These are phyloP conservation scores for Uropetala carovei DNA, from an alignment of 2,888 invertebrate genomes.

Conservation along the genomic window DNA sequence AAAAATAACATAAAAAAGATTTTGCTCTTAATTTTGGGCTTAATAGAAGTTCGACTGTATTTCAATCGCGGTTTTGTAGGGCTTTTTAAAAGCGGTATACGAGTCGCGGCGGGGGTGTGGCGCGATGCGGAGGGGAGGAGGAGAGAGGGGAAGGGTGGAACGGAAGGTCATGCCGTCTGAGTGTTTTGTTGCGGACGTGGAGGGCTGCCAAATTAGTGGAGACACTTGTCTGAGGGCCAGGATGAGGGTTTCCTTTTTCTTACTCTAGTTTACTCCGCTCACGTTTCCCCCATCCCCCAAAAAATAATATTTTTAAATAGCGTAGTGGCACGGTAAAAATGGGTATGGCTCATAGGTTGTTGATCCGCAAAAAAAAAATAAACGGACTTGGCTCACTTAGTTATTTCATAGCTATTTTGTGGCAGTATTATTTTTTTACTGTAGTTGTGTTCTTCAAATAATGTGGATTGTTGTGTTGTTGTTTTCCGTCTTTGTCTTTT, in stretches of 20 bases:
- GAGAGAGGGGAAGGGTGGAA: not conserved
- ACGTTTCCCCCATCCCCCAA: not conserved
- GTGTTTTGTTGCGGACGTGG: constrained; percentile 58
- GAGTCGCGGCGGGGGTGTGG: not conserved
- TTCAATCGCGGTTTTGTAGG: too few relatives aligned
- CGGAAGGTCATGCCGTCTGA: constrained; percentile 33
- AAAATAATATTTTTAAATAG: not conserved
- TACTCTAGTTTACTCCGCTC: not conserved
- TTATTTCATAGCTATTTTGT: too few relatives aligned
- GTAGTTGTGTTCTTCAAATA: too few relatives aligned
- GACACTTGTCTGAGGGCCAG: constrained; percentile 44
- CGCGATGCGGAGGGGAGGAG: not conserved
- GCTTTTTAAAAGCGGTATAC: too few relatives aligned
- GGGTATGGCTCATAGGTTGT: not conserved
- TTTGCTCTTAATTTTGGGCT: too few relatives aligned
- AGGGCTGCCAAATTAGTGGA: constrained; percentile 45
- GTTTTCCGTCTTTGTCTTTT: too few relatives aligned
- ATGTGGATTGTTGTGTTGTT: too few relatives aligned
- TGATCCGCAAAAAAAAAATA: not conserved
- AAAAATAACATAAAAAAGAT: too few relatives aligned
- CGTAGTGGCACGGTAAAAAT: not conserved
- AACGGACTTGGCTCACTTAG: too few relatives aligned
- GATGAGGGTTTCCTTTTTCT: not conserved
- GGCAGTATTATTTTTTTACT: too few relatives aligned
- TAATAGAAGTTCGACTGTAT: too few relatives aligned